Evolutionary conservation across 2,797 vertebrate genomes (phyloP), one percentile per base, ranked within the genome.

Genomic region (Enteromius anoplus): DNA sequence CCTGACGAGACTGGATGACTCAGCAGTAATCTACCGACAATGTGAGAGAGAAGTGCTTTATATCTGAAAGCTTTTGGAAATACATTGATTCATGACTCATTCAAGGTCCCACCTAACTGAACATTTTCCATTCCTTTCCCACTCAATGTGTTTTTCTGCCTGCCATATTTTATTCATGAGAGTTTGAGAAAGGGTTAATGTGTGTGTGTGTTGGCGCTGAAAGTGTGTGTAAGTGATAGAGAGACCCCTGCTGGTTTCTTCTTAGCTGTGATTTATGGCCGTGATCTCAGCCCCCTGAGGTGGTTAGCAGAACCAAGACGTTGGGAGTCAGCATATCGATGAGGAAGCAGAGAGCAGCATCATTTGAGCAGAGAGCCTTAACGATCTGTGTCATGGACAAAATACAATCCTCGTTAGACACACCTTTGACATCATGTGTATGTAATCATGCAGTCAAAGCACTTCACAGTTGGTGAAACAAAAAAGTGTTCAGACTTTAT

Each of bases 101-200:
- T 62, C 64, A 58, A 83, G 51, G 73, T 49, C 53, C 37, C 4
- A 60, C 5, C 65, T 19, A 17, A 40, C 23, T 29, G 14, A 76
- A 58, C 17, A 19, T 34, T 69, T 76, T 76, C 23, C 29, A 64
- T 64, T 78, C 17, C 72, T 37, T 73, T 69, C 42, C 60, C 12
- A 65, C 29, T 86, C 55, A 26, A 51, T 37, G 70, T 45, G 47
- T 80, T 80, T 62, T 64, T 45, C 34, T 65, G 71, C 58, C 60
- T 32, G 19, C 53, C 34, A 65, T 86, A 81, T 85, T 87, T 86
- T 84, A 87, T 90, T 91, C 68, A 88, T 86, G 71, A 78, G 66
- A 64, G 12, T 47, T 47, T 60, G 65, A 58, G 75, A 80, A 75
- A 32, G 68, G 87, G 49, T 75, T 79, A 86, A 51, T 83, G 73